Evolutionary conservation across 2,113 vertebrate species (phyloP), one percentile per base, ranked within the genome.

Genomic region (Pavo muticus): DNA sequence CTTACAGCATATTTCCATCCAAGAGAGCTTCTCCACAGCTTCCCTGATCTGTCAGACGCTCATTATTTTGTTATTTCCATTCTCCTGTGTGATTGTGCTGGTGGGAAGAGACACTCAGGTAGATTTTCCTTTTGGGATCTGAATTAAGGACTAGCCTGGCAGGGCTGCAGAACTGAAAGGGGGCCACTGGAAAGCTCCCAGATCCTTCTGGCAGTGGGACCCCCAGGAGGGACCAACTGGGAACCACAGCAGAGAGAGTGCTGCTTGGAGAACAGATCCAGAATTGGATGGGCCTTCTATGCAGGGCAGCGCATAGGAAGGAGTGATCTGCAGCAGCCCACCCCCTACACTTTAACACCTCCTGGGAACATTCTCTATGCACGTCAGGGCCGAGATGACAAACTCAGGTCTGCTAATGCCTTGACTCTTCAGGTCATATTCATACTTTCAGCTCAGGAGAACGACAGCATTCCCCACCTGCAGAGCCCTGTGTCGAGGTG

Each of bases 11-110:
- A 27, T 93, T 94, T 75, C 88, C 83, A 75, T 91, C 86, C 83
- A 25, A 15, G 52, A 88, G 84, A 81, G 73, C 70, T 87, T 78
- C 91, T 87, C 73, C 57, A 60, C 60, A 0, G 0, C 39, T 29
- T 52, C 88, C 84, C 92, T 23, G 42, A 65, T 94, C 92, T 94
- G 95, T 39, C 92, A 94, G 86, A 47, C 10, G 57, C 91, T 96
- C 73, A 50, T 94, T 94, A 88, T 92, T 90, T 86, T 75, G 73
- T 91, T 88, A 68, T 88, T 93, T 91, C 86, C 71, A 0, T 90
- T 87, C 17, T 85, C 67, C 79, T 0, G 0, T 44, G 79, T 30
- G 69, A 10, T 71, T 9, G 45, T 50, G 88, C 83, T 24, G 14
- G 17, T 44, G 83, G 61, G 88, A 84, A 90, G 73, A 88, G 35